Percentiles rank a stretch among this genome's conserved stretches.
phyloP scores from a whole-genome alignment of 2,797 vertebrate genomes.

The Xiphophorus birchmanni region DNA sequence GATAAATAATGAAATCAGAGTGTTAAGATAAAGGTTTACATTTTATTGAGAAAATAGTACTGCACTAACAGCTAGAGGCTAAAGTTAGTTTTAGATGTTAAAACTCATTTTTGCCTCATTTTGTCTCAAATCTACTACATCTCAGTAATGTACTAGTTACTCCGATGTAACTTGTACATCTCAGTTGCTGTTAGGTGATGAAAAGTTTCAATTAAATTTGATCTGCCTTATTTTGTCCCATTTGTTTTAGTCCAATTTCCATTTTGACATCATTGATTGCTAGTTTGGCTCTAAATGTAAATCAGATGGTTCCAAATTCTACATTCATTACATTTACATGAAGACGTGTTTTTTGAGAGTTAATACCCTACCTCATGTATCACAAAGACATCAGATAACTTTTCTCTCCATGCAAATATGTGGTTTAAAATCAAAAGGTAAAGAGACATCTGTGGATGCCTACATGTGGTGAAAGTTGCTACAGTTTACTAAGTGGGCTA shows the following conservation, averaged over 20 bases:
- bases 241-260: neutral
- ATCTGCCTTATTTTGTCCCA: neutral
- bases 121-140: neutral
- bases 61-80: neutral
- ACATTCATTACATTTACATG: neutral
- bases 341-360: neutral
- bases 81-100: neutral
- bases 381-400: neutral
- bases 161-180: neutral
- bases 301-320: neutral
- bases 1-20: neutral
- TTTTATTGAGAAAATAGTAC: neutral
- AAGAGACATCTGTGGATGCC: neutral
- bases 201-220: neutral
- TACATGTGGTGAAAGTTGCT: neutral
- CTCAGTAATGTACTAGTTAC: no score
- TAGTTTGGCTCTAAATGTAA: neutral
- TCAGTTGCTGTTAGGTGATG: neutral
- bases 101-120: neutral
- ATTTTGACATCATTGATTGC: neutral
- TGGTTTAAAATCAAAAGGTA: neutral
- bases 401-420: neutral
- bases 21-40: neutral
- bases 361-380: neutral
- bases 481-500: neutral